phyloP scores from a whole-genome alignment of 2,113 vertebrate genomes.

The Zosterops lateralis region DNA sequence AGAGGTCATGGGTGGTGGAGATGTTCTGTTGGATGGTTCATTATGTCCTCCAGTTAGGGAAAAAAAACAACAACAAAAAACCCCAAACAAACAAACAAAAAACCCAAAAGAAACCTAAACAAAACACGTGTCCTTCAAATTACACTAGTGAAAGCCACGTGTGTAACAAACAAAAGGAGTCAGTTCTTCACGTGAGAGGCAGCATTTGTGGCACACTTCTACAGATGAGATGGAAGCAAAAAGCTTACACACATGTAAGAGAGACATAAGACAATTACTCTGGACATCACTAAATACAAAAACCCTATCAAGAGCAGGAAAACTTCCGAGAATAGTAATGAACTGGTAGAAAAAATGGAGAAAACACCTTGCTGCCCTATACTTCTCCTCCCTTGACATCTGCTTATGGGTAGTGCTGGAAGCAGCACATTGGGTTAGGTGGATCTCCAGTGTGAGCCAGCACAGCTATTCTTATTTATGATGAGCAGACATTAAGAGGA shows the following conservation, averaged over 20 bases:
- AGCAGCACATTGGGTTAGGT: background rate
- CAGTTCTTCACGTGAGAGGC: background rate
- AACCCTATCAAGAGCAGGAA: background rate
- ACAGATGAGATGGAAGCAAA: background rate
- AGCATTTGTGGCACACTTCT: background rate
- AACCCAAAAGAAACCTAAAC: too few species aligned
- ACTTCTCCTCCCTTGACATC: background rate
- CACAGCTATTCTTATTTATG: background rate
- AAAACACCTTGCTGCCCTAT: background rate
- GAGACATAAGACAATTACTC: background rate
- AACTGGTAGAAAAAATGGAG: background rate
- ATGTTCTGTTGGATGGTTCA: background rate
- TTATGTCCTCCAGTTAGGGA: background rate
- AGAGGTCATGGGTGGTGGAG: background rate
- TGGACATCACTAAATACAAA: background rate
- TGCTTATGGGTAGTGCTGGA: background rate
- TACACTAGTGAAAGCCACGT: background rate
- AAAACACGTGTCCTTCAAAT: background rate
- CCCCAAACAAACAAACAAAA: too few species aligned
- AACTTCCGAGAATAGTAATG: background rate
- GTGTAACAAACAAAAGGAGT: background rate
- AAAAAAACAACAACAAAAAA: too few species aligned
- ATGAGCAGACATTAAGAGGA: conserved; percentile 1
- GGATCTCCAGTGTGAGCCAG: background rate
- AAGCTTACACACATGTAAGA: background rate